Conservation (phyloP, 2,113 vertebrate species). For the Macquaria australasica region DNA sequence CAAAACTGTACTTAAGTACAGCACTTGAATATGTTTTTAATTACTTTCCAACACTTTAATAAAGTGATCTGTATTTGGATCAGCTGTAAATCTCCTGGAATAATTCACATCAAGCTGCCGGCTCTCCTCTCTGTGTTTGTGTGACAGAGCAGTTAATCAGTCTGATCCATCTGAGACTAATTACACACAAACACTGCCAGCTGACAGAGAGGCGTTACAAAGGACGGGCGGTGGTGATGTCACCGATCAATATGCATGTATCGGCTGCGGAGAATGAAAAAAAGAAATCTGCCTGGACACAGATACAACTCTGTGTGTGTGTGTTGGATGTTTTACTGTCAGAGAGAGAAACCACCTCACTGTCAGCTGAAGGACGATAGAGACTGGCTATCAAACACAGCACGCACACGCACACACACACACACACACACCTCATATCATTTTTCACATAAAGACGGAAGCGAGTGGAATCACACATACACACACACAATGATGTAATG, state of each 20-base stretch:
- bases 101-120: background rate
- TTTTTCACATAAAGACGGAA: constrained; percentile 3
- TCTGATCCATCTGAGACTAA: background rate
- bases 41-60: no score
- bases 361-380: constrained; percentile 43
- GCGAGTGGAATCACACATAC: background rate
- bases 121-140: background rate
- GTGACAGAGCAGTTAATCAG: no score
- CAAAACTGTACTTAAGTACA: no score
- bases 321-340: constrained; percentile 30
- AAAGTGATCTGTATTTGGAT: background rate
- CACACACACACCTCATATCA: background rate
- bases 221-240: background rate
- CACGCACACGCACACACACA: background rate
- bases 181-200: constrained; percentile 17
- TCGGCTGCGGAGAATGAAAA: background rate
- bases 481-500: constrained; percentile 38
- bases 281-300: background rate
- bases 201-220: background rate
- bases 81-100: background rate
- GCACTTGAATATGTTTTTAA: no score
- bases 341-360: constrained; percentile 8
- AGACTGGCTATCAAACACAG: background rate
- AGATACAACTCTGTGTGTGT: background rate
- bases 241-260: constrained; percentile 24